Conservation (phyloP, 2,888 invertebrate genomes). For the Agonum fuliginosum region DNA sequence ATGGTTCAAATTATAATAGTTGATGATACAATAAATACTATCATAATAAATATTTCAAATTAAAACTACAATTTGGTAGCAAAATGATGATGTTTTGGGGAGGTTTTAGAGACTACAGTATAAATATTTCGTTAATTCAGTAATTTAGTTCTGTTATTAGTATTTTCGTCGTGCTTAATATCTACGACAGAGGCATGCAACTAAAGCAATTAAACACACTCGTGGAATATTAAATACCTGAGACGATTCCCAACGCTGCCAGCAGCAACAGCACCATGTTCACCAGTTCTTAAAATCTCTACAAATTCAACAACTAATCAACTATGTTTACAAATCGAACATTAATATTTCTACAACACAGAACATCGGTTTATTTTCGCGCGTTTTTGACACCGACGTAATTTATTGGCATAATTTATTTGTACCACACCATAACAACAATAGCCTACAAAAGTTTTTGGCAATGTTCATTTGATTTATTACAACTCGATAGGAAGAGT, state of each 20-base stretch:
- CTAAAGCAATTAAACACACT: conserved; percentile 9
- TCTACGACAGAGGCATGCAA: conserved; percentile 3
- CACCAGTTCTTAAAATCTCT: conserved; percentile 59
- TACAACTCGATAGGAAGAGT: conserved; percentile 19
- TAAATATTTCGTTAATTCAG: too few species aligned
- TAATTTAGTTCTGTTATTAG: neutral
- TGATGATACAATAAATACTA: too few species aligned
- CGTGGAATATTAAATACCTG: conserved; percentile 55
- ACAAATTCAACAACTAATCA: conserved; percentile 61
- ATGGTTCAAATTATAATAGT: too few species aligned
- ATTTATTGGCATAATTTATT: conserved; percentile 25
- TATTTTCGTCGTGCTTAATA: conserved; percentile 4
- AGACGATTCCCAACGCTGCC: conserved; percentile 53
- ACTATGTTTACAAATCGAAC: conserved; percentile 61
- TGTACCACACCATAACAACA: conserved; percentile 27
- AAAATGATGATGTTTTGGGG: too few species aligned
- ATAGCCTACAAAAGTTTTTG: conserved; percentile 22
- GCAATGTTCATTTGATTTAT: conserved; percentile 8
- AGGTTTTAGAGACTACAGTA: too few species aligned
- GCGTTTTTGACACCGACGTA: conserved; percentile 8
- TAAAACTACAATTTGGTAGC: too few species aligned
- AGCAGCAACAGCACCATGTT: conserved; percentile 63
- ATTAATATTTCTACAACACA: conserved; percentile 57
- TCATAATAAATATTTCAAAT: too few species aligned
- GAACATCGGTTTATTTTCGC: conserved; percentile 16